Evolutionary conservation across 2,113 vertebrate genomes (phyloP).

Genomic region (Romanogobio albipinnatus): DNA sequence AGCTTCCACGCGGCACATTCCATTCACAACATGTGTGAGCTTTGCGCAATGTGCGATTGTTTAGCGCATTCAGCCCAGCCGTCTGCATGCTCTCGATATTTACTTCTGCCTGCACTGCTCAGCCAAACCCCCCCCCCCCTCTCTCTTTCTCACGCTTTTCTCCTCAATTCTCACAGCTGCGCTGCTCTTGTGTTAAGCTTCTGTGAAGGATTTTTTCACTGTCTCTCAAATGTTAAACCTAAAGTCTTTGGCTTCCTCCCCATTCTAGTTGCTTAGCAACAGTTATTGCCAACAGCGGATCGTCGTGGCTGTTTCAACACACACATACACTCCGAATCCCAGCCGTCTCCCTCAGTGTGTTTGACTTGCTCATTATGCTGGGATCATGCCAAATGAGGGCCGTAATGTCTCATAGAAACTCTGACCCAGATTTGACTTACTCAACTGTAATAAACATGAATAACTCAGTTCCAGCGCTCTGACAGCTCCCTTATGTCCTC

Average conservation of each 20-base stretch:
- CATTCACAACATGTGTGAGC: constrained; percentile 22
- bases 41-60: constrained; percentile 14
- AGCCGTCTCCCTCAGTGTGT: not conserved
- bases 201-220: constrained; percentile 43
- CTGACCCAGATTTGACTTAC: constrained; percentile 31
- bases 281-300: constrained; percentile 68
- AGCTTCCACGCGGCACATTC: constrained; percentile 1
- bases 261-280: constrained; percentile 78
- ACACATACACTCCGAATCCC: constrained; percentile 15
- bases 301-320: constrained; percentile 44
- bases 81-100: not conserved
- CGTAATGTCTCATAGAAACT: constrained; percentile 16
- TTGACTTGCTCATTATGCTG: constrained; percentile 29
- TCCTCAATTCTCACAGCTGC: not conserved
- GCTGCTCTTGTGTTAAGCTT: constrained; percentile 6
- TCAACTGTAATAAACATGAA: constrained; percentile 24
- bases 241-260: constrained; percentile 66
- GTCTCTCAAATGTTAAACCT: constrained; percentile 71
- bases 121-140: constrained; percentile 13
- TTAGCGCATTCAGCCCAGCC: not conserved
- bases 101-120: not conserved
- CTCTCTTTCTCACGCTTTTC: constrained; percentile 17
- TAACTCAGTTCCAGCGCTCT: constrained; percentile 4
- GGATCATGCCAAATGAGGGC: constrained; percentile 25
- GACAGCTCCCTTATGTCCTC: constrained; percentile 3